These are phyloP conservation scores for Taeniopygia guttata DNA, from an alignment of 2,797 vertebrate genomes.

Conservation along the genomic window DNA sequence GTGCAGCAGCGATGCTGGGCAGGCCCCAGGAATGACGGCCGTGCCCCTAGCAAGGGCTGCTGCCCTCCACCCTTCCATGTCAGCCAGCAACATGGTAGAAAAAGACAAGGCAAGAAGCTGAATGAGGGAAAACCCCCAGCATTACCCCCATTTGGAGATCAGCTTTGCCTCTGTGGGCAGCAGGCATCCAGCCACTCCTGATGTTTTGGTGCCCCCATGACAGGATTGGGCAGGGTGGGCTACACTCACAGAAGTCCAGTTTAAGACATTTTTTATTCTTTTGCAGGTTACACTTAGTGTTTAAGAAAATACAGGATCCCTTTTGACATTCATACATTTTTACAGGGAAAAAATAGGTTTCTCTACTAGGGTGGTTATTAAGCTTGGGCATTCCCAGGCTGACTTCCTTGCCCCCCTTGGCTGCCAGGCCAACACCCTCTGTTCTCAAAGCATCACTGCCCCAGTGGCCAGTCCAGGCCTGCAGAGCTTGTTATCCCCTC, in stretches of 20 bases:
- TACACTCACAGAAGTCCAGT: background rate
- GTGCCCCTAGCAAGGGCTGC: background rate
- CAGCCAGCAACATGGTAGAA: background rate
- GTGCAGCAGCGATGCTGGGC: rapidly evolving
- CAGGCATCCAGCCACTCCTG: background rate
- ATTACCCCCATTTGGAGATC: background rate
- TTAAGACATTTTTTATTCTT: constrained; percentile 63
- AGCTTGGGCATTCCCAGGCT: constrained; percentile 6
- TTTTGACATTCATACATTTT: constrained; percentile 71
- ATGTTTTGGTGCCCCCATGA: rapidly evolving
- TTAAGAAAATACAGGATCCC: constrained; percentile 77
- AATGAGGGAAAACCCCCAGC: background rate
- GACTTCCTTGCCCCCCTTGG: background rate
- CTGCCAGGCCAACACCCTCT: background rate
- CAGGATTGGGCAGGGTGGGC: background rate
- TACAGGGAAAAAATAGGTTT: constrained; percentile 70
- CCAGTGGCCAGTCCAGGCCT: background rate
- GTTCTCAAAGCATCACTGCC: background rate
- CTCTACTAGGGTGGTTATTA: constrained; percentile 11
- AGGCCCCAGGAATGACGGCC: background rate
- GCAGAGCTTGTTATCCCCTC: background rate
- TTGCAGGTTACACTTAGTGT: constrained; percentile 58
- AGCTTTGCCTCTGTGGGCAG: background rate
- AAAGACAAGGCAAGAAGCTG: background rate
- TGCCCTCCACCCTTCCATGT: background rate